phyloP scores from a whole-genome alignment of 2,113 vertebrate species.

The Epinephelus fuscoguttatus region DNA sequence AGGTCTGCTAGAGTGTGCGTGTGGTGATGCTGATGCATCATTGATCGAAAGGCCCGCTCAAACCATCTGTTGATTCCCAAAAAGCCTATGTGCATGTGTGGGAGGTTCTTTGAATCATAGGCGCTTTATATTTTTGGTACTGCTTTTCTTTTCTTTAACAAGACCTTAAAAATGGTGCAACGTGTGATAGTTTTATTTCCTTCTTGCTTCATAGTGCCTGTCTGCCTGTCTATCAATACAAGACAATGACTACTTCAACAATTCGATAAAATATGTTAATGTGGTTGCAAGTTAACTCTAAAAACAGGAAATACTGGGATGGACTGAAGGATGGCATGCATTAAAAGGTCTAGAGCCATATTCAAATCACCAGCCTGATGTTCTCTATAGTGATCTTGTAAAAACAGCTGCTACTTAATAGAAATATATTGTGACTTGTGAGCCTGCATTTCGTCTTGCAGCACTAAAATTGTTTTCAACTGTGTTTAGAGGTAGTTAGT shows the following conservation, averaged over 20 bases:
- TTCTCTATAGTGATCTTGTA: conserved; percentile 4
- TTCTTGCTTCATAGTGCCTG: not conserved
- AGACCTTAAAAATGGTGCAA: not conserved
- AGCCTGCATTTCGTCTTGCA: not conserved
- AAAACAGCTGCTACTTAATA: conserved; percentile 28
- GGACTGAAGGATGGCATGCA: not conserved
- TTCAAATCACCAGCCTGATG: conserved; percentile 25
- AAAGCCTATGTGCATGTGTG: not conserved
- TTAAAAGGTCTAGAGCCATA: not conserved
- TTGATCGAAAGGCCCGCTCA: not conserved
- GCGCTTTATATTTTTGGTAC: not conserved
- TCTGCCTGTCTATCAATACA: no score
- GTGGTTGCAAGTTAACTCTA: not conserved
- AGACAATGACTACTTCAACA: not conserved
- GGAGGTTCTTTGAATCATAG: not conserved
- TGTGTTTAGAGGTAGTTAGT: not conserved
- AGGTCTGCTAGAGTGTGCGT: not conserved
- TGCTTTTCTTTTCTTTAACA: not conserved
- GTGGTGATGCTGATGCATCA: not conserved
- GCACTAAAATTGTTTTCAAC: not conserved
- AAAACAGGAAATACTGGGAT: not conserved
- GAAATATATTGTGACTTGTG: not conserved
- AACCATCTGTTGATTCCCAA: not conserved
- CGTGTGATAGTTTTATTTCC: not conserved
- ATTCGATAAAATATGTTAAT: not conserved